Base-by-base conservation (phyloP, 2,113 vertebrate species). In the Phylloscopus whistleri region DNA sequence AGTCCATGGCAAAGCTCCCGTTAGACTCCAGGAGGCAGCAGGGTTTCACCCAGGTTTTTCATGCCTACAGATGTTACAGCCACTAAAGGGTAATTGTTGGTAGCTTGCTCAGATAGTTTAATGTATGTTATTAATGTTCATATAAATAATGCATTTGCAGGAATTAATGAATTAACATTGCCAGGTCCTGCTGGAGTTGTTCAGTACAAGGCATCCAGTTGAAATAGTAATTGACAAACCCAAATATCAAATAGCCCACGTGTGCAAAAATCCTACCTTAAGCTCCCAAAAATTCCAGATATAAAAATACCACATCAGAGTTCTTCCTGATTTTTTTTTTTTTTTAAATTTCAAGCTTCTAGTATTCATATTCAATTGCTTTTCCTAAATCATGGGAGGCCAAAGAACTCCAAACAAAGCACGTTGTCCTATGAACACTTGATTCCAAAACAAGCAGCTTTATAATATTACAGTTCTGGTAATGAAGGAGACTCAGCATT, bases 11-110 rank as follows among this genome's bases (percentile, higher is more conserved):
- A 91, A 76, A 66, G 72, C 93, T 94, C 58, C 87, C 51, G 5
- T 58, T 83, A 67, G 75, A 89, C 95, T 97, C 91, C 94, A 93
- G 95, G 95, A 96, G 88, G 95, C 94, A 96, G 95, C 90, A 95
- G 63, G 95, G 82, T 67, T 95, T 96, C 91, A 70, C 63, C 63
- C 16, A 69, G 89, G 62, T 31, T 91, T 90, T 73, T 74, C 59
- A 74, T 83, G 48, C 74, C 70, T 80, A 10, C 82, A 43, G 18
- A 52, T 27, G 49, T 75, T 69, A 12, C 82, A 91, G 70, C 58
- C 67, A 58, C 49, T 52, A 21, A 21, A 90, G 67, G 24, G 46
- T 83, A 30, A 35, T 93, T 66, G 75, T 35, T 6, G 7, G 55
- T n/a, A 58, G 43, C 67, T 69, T 62, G 55, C 84, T 94, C 90